A percentile compares a stretch with the other conserved stretches of the same genome.
These are phyloP conservation scores for Sceloporus tristichus DNA, from an alignment of 2,113 vertebrate genomes.

Conservation along the genomic window DNA sequence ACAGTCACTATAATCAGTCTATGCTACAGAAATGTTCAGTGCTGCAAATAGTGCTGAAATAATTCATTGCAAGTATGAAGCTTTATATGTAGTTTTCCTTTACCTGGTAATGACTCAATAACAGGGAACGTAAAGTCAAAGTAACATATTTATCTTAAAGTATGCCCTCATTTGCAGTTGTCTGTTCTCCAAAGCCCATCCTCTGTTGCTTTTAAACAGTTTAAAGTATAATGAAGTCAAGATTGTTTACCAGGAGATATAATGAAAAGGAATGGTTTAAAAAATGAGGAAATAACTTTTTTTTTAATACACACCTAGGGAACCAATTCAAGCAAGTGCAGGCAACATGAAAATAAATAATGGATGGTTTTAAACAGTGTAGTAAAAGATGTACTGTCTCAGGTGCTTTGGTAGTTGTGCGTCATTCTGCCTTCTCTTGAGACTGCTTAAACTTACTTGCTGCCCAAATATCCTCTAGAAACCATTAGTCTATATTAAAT, in stretches of 20 bases:
- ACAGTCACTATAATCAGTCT: not conserved
- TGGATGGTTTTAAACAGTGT: slow-evolving; percentile 36
- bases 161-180: not conserved
- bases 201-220: slow-evolving; percentile 10
- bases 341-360: slow-evolving; percentile 29
- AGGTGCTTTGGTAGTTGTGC: slow-evolving; percentile 51
- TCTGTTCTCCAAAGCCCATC: not conserved
- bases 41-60: not conserved
- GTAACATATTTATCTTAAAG: not conserved
- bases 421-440: slow-evolving; percentile 67
- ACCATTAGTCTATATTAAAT: slow-evolving; percentile 74
- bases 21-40: not conserved
- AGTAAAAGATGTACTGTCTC: slow-evolving; percentile 47
- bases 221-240: not conserved
- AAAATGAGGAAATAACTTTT: not conserved
- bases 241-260: not conserved
- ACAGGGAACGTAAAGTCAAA: not conserved
- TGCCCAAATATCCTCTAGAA: slow-evolving; percentile 74
- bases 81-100: too few species aligned
- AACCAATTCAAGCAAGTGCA: slow-evolving; percentile 32
- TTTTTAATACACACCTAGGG: not conserved
- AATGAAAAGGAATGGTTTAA: not conserved
- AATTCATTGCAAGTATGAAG: too few species aligned
- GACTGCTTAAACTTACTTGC: slow-evolving; percentile 71
- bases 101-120: not conserved